A percentile compares a stretch with the other conserved stretches of the same genome.
These are phyloP conservation scores for Subacronicta megacephala DNA, from an alignment of 2,888 invertebrate genomes.

Conservation along the genomic window DNA sequence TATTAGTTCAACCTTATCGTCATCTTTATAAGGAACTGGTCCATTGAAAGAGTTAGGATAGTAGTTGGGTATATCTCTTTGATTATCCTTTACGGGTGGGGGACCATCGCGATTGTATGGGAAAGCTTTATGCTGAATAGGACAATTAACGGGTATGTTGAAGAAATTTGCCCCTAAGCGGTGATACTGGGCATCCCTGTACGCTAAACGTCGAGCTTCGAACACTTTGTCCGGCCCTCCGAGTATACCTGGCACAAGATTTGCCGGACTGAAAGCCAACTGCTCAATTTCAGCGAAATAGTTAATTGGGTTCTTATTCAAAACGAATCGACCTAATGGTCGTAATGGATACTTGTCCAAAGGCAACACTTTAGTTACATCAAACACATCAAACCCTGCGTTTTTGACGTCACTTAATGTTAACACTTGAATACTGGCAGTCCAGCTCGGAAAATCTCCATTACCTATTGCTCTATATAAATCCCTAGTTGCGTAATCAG, in stretches of 20 bases:
- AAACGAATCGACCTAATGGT: conserved; percentile 94
- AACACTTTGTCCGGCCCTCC: conserved; percentile 97
- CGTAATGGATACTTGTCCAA: conserved; percentile 93
- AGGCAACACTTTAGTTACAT: conserved; percentile 96
- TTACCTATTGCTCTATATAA: conserved; percentile 95
- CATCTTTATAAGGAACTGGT: conserved; percentile 91
- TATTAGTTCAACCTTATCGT: conserved; percentile 85
- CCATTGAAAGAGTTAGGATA: conserved; percentile 98
- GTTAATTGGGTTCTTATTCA: conserved; percentile 96
- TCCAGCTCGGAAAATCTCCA: conserved; percentile 93
- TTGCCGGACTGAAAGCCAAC: conserved; percentile 95
- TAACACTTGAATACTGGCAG: conserved; percentile 94
- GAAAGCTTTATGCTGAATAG: conserved; percentile 90
- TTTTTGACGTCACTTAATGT: conserved; percentile 93
- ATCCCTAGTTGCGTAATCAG: conserved; percentile 96
- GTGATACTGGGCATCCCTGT: conserved; percentile 95
- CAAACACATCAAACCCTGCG: conserved; percentile 95
- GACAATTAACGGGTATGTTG: conserved; percentile 98
- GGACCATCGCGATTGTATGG: conserved; percentile 97
- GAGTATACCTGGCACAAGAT: conserved; percentile 96
- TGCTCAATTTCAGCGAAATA: conserved; percentile 98
- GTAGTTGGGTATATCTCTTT: conserved; percentile 97
- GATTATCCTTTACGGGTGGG: conserved; percentile 93
- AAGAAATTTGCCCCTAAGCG: conserved; percentile 96
- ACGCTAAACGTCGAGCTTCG: conserved; percentile 94